Evolutionary conservation across 2,888 invertebrate genomes (phyloP).

Genomic region (Calameuta filiformis): DNA sequence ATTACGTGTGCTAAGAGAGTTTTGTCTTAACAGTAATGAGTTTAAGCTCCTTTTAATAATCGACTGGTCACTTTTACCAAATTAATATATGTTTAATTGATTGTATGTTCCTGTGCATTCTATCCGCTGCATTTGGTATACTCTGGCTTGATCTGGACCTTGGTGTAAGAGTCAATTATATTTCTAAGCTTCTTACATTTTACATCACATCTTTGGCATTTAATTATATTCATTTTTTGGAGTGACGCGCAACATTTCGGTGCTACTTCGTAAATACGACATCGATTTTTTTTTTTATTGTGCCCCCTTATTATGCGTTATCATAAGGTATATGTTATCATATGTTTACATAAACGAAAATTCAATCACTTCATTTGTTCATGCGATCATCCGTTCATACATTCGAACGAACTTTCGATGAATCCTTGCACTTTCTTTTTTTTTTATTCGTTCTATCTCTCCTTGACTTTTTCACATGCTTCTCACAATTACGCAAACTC

Average conservation of each 20-base stretch:
- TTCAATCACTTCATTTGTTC: not conserved
- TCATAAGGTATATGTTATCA: not conserved
- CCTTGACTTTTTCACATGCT: not conserved
- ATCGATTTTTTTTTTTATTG: conserved; percentile 1
- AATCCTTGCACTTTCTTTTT: not conserved
- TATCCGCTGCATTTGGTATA: conserved; percentile 66
- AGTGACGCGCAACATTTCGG: not conserved
- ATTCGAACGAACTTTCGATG: not conserved
- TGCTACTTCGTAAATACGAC: not conserved
- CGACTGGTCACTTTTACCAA: conserved; percentile 10
- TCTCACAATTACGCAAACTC: not conserved
- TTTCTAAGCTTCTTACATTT: conserved; percentile 61
- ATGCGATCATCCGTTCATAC: not conserved
- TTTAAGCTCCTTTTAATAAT: not conserved
- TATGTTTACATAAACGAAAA: not conserved
- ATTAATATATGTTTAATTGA: conserved; percentile 61
- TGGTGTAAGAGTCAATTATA: conserved; percentile 66
- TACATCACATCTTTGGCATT: conserved; percentile 26
- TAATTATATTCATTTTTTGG: conserved; percentile 3
- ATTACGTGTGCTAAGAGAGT: not conserved
- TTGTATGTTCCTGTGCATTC: conserved; percentile 65
- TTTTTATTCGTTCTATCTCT: not conserved
- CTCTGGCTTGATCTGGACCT: conserved; percentile 67
- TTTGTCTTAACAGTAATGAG: not conserved
- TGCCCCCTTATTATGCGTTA: not conserved